Conservation (phyloP, 2,888 invertebrate species). For the Anarsia innoxiella region DNA sequence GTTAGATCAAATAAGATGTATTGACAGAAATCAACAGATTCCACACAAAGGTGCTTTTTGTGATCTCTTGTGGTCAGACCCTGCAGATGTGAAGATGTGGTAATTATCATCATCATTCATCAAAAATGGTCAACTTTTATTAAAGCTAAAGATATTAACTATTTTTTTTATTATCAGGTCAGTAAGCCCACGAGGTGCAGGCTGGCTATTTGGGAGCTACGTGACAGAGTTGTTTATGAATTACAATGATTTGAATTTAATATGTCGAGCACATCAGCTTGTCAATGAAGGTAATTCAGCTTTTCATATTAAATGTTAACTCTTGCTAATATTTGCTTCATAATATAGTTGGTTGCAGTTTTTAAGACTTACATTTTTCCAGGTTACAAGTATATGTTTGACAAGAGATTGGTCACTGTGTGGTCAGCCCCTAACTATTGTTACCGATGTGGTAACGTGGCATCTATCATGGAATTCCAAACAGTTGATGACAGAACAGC, state of each 20-base stretch:
- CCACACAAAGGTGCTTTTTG: slow-evolving; percentile 99
- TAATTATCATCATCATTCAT: no score
- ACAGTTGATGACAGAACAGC: slow-evolving; percentile 84
- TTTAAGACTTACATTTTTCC: no score
- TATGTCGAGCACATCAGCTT: slow-evolving; percentile 98
- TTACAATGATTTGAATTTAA: slow-evolving; percentile 92
- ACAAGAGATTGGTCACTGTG: slow-evolving; percentile 96
- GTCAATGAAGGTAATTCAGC: slow-evolving; percentile 99
- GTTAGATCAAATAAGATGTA: slow-evolving; percentile 95
- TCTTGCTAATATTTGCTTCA: no score
- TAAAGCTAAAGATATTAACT: not conserved
- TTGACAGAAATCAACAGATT: slow-evolving; percentile 97
- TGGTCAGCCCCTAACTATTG: slow-evolving; percentile 99
- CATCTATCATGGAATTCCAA: slow-evolving; percentile 94
- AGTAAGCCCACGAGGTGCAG: slow-evolving; percentile 96
- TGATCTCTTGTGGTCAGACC: slow-evolving; percentile 99
- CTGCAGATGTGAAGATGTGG: slow-evolving; percentile 97
- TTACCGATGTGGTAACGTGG: slow-evolving; percentile 98
- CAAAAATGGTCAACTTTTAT: not conserved
- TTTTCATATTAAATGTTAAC: no score
- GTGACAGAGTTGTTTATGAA: slow-evolving; percentile 96
- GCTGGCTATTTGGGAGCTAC: slow-evolving; percentile 96
- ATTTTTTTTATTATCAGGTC: slow-evolving; percentile 68
- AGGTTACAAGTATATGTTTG: slow-evolving; percentile 99
- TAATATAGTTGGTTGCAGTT: no score